A percentile compares a stretch with the other conserved stretches of the same genome.
Evolutionary conservation across 2,888 invertebrate genomes (phyloP).

Genomic region (Mellilla xanthometata): DNA sequence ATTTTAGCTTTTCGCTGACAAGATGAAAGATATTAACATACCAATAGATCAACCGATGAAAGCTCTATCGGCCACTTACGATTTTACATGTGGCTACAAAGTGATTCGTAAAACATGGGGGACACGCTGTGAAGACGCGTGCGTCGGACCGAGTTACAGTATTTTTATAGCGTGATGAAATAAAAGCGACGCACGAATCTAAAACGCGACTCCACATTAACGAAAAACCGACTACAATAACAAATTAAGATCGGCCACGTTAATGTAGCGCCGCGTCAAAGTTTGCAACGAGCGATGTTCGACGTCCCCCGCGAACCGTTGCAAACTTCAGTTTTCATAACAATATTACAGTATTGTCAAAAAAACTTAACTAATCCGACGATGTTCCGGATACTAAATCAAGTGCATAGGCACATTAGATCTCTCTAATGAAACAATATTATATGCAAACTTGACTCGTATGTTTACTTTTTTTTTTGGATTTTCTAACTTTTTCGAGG

Average conservation of each 20-base stretch:
- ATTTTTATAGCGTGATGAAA: constrained; percentile 8
- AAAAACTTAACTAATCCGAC: constrained; percentile 51
- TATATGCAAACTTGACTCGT: constrained; percentile 71
- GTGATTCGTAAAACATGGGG: constrained; percentile 46
- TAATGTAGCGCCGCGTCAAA: constrained; percentile 36
- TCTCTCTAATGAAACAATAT: constrained; percentile 74
- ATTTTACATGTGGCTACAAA: constrained; percentile 53
- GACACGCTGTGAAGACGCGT: constrained; percentile 29
- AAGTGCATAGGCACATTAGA: constrained; percentile 77
- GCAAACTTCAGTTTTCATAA: constrained; percentile 50
- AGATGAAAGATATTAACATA: constrained; percentile 52
- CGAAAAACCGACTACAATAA: constrained; percentile 21
- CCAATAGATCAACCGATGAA: constrained; percentile 53
- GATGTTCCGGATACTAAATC: constrained; percentile 57
- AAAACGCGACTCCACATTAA: constrained; percentile 30
- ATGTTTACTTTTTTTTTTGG: constrained; percentile 63
- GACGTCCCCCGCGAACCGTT: constrained; percentile 48
- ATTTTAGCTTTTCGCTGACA: constrained; percentile 42
- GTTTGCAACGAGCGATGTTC: constrained; percentile 48
- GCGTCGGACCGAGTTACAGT: constrained; percentile 4
- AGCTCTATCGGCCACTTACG: constrained; percentile 56
- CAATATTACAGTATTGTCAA: constrained; percentile 43
- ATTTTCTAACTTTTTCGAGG: constrained; percentile 63
- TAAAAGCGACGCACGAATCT: constrained; percentile 14
- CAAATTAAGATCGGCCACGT: constrained; percentile 21